Conservation (phyloP, 1,140 invertebrate genomes). For the Planococcus citri region DNA sequence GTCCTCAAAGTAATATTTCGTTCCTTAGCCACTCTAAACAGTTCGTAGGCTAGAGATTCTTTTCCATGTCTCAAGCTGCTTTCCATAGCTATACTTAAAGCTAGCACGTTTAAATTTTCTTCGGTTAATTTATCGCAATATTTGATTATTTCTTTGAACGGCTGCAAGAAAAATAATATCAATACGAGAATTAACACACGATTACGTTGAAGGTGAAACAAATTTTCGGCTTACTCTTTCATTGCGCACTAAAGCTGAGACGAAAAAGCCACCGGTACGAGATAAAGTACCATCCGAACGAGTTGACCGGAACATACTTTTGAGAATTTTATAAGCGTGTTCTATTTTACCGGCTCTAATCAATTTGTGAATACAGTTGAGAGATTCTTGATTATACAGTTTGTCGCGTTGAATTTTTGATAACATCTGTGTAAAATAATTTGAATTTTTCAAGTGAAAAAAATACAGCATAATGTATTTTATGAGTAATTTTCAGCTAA, state of each 20-base stretch:
- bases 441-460: too few species aligned
- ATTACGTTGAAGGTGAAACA: slow-evolving; percentile 35
- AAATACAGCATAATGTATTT: not conserved
- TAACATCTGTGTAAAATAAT: slow-evolving; percentile 43
- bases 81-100: slow-evolving; percentile 50
- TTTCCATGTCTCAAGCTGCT: slow-evolving; percentile 41
- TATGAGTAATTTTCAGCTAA: not conserved
- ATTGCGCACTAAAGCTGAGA: slow-evolving; percentile 51
- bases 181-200: not conserved
- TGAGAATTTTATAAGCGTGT: slow-evolving; percentile 47
- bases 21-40: slow-evolving; percentile 49
- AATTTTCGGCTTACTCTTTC: slow-evolving; percentile 33
- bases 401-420: slow-evolving; percentile 42
- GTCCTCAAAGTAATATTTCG: slow-evolving; percentile 47
- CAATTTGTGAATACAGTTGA: slow-evolving; percentile 51
- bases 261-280: slow-evolving; percentile 46
- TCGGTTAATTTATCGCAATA: slow-evolving; percentile 47
- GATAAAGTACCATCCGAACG: slow-evolving; percentile 37
- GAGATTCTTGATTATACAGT: slow-evolving; percentile 59
- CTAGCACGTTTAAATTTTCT: slow-evolving; percentile 43
- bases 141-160: slow-evolving; percentile 45
- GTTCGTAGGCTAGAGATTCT: slow-evolving; percentile 39
- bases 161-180: slow-evolving; percentile 31
- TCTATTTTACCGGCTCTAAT: slow-evolving; percentile 50
- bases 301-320: slow-evolving; percentile 41